A percentile compares a stretch with the other conserved stretches of the same genome.
phyloP scores from a whole-genome alignment of 1,140 invertebrate genomes.

The Micrasema minimum region DNA sequence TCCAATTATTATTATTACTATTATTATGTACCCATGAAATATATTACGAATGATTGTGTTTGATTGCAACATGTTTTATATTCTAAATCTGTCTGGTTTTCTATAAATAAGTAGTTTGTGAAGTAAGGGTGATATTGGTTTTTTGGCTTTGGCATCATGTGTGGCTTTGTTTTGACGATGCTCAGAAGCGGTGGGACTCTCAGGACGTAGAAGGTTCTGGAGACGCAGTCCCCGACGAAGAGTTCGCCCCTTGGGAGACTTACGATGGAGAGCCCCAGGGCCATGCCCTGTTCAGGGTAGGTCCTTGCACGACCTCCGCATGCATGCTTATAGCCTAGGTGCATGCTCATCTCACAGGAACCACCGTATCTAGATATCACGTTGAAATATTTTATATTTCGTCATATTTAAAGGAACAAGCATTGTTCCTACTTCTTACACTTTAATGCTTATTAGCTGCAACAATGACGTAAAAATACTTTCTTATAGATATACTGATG shows the following conservation, averaged over 20 bases:
- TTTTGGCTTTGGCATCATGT: conserved; percentile 15
- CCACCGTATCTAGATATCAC: too few species aligned
- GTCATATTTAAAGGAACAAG: too few species aligned
- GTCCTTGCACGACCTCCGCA: conserved; percentile 10
- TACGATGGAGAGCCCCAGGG: conserved; percentile 57
- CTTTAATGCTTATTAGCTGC: too few species aligned
- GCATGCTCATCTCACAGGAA: too few species aligned
- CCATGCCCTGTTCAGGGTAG: conserved; percentile 55
- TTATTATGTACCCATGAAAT: too few species aligned
- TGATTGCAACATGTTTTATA: not conserved
- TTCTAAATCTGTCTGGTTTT: not conserved
- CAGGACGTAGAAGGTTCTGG: conserved; percentile 48
- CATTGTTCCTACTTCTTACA: not conserved
- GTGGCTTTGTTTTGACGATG: conserved; percentile 30
- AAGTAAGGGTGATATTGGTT: conserved; percentile 1
- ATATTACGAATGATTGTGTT: too few species aligned
- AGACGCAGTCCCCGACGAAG: conserved; percentile 39
- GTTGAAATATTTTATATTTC: too few species aligned
- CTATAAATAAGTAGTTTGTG: not conserved
- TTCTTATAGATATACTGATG: too few species aligned
- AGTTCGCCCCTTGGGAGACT: conserved; percentile 55
- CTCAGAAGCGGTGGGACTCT: conserved; percentile 43
- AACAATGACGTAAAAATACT: too few species aligned
- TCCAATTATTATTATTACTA: too few species aligned
- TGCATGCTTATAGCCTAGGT: conserved; percentile 2